These are phyloP conservation scores for Crenuchus spilurus DNA, from an alignment of 2,797 vertebrate species.

Conservation along the genomic window DNA sequence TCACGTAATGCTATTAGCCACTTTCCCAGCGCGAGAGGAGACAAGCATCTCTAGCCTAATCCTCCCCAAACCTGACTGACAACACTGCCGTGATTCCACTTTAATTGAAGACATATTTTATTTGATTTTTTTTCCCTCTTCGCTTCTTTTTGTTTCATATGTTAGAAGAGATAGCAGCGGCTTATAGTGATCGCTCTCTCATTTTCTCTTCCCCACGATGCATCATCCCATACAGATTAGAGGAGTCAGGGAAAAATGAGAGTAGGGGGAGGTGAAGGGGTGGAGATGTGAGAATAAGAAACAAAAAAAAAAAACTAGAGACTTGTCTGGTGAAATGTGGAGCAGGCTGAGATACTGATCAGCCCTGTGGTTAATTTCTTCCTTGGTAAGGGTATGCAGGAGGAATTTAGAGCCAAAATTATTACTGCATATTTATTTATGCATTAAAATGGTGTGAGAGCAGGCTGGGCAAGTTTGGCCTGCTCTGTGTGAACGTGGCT, in stretches of 20 bases:
- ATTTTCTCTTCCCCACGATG: constrained; percentile 42
- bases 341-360: constrained; percentile 22
- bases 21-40: constrained; percentile 21
- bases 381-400: constrained; percentile 2
- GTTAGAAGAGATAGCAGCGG: constrained; percentile 41
- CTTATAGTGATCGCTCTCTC: constrained; percentile 49
- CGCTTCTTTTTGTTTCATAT: constrained; percentile 51
- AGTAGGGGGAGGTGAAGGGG: background rate
- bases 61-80: constrained; percentile 56
- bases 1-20: constrained; percentile 37
- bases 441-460: background rate
- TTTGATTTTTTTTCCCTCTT: constrained; percentile 43
- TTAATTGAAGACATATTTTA: constrained; percentile 65
- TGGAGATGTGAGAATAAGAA: background rate
- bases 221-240: constrained; percentile 52
- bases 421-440: background rate
- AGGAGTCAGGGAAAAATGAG: constrained; percentile 39
- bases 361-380: constrained; percentile 1
- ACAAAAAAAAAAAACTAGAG: background rate
- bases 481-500: background rate
- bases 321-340: constrained; percentile 12
- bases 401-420: background rate
- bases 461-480: constrained; percentile 18
- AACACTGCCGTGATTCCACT: constrained; percentile 59
- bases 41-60: constrained; percentile 52